Base-by-base conservation (phyloP, 2,797 vertebrate genomes). In the Hipposideros larvatus region DNA sequence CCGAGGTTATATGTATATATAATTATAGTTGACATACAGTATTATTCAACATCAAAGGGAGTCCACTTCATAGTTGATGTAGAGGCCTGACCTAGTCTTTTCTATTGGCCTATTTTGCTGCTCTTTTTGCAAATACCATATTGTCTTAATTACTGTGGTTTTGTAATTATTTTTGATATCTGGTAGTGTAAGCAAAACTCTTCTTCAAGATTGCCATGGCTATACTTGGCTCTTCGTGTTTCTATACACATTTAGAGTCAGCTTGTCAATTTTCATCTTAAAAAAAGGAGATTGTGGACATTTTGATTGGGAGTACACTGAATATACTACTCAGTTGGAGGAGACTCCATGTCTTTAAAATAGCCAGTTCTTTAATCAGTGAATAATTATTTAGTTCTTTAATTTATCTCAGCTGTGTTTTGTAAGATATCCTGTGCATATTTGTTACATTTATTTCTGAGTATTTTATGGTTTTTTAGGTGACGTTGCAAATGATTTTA, bases 331-430 rank as follows among this genome's bases (percentile, higher is more conserved):
- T 82, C 55, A 84, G 28, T 63, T 85, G 31, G 71, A 75, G 16
- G 21, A 80, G 24, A 43, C 1, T 70, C 68, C 31, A 41, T 14
- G 24, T 57, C 83, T 82, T 85, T 92, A 90, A 68, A 80, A 86
- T 24, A 90, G n/a, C 65, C 4, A 86, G 7, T 85, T 92, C 13
- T 24, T 16, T 59, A 95, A 41, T 91, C 84, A 91, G 24, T 55
- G 22, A 83, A 88, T 70, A 71, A 86, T 65, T 94, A 83, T 95
- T 74, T 95, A 65, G 31, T 94, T 83, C 37, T 89, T 71, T 73
- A 73, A 41, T 71, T 80, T 71, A 34, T 65, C 37, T 82, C 22
- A 75, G 37, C 73, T 86, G 37, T 85, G 77, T 89, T 75, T 94
- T 86, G 18, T 70, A 92, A 59, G 21, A 34, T 8, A 82, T 89